Evolutionary conservation across 2,113 vertebrate species (phyloP).

Genomic region (Oceanites oceanicus): DNA sequence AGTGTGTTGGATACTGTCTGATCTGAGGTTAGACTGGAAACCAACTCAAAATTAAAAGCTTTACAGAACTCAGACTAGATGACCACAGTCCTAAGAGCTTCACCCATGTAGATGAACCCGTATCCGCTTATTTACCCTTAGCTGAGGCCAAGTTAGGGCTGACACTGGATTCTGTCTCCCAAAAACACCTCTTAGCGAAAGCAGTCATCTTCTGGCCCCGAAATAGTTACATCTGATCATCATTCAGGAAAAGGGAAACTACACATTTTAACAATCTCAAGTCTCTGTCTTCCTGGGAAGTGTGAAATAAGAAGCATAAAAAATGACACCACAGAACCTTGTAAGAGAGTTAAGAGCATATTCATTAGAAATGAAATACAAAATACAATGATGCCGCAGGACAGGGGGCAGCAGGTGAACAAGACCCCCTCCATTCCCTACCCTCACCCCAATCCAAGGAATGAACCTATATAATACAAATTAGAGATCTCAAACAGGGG

Average conservation of each 20-base stretch:
- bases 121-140: background rate
- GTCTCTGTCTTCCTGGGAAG: background rate
- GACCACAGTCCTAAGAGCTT: background rate
- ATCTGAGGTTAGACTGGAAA: background rate
- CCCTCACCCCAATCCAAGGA: background rate
- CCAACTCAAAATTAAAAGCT: background rate
- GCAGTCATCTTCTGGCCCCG: background rate
- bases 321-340: background rate
- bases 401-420: background rate
- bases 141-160: background rate
- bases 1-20: background rate
- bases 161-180: background rate
- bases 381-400: constrained; percentile 10
- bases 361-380: constrained; percentile 66
- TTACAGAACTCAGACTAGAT: background rate
- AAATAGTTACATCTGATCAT: background rate
- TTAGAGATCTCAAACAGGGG: background rate
- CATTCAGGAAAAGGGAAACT: background rate
- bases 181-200: background rate
- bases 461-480: constrained; percentile 36
- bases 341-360: constrained; percentile 27
- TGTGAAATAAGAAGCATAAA: background rate
- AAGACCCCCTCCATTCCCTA: background rate
- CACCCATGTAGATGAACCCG: background rate
- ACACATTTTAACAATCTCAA: background rate